Evolutionary conservation across 2,113 vertebrate species (phyloP).

Genomic region (Pseudopipra pipra): DNA sequence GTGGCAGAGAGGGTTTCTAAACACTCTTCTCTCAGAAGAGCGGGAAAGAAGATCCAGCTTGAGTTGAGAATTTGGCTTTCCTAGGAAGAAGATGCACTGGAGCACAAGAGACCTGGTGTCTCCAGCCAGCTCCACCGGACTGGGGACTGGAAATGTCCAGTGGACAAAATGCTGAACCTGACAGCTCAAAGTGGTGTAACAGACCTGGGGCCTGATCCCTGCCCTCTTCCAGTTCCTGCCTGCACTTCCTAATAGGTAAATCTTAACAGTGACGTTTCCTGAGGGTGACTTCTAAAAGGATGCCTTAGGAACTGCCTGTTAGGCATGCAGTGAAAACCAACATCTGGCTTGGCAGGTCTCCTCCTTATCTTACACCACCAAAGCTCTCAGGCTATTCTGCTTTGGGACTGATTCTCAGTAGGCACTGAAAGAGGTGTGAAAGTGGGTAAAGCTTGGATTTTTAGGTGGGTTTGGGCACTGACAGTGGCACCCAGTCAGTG

Average conservation of each 20-base stretch:
- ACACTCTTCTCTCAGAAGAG: not conserved
- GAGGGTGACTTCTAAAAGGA: not conserved
- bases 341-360: not conserved
- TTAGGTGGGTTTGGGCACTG: not conserved
- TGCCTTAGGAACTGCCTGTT: not conserved
- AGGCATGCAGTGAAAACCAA: not conserved
- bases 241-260: not conserved
- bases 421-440: not conserved
- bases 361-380: slow-evolving; percentile 3
- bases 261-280: not conserved
- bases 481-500: not conserved
- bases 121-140: not conserved
- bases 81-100: not conserved
- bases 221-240: not conserved
- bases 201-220: not conserved
- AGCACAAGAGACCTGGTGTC: not conserved
- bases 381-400: not conserved
- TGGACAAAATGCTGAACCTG: not conserved
- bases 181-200: not conserved
- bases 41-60: not conserved
- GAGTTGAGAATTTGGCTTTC: not conserved
- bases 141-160: not conserved
- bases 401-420: not conserved
- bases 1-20: not conserved
- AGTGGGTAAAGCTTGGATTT: not conserved